Conservation (phyloP, 1,140 invertebrate genomes). For the Apis dorsata region DNA sequence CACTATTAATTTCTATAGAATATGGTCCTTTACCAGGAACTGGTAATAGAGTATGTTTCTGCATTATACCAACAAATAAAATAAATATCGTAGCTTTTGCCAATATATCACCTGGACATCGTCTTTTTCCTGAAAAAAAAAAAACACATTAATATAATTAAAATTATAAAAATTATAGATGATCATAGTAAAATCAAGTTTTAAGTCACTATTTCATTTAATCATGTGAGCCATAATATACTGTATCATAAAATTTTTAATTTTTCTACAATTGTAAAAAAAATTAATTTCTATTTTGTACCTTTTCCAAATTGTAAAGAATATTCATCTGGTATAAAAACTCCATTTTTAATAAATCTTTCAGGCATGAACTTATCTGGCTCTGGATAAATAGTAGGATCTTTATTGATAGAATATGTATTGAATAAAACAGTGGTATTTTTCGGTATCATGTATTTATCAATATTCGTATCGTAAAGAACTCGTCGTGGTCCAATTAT, state of each 20-base stretch:
- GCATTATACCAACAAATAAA: constrained; percentile 86
- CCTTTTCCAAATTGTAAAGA: constrained; percentile 87
- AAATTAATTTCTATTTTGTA: constrained; percentile 62
- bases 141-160: neutral
- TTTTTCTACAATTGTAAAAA: neutral
- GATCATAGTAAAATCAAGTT: neutral
- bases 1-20: constrained; percentile 60
- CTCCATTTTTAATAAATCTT: constrained; percentile 82
- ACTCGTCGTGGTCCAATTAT: constrained; percentile 86
- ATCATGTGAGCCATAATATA: neutral
- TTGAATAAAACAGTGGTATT: constrained; percentile 84
- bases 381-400: constrained; percentile 83
- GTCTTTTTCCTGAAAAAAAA: constrained; percentile 83
- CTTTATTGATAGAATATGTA: constrained; percentile 83
- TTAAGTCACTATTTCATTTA: neutral
- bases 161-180: neutral
- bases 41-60: constrained; percentile 76
- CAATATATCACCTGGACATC: constrained; percentile 88
- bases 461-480: constrained; percentile 81
- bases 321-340: constrained; percentile 74
- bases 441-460: constrained; percentile 85
- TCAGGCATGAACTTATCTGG: constrained; percentile 87
- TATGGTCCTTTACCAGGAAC: constrained; percentile 70
- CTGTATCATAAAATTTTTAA: neutral
- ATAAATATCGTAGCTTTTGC: constrained; percentile 88